A percentile compares a stretch with the other conserved stretches of the same genome.
These are phyloP conservation scores for Tragelaphus eurycerus DNA, from an alignment of 2,797 vertebrate species.

Conservation along the genomic window DNA sequence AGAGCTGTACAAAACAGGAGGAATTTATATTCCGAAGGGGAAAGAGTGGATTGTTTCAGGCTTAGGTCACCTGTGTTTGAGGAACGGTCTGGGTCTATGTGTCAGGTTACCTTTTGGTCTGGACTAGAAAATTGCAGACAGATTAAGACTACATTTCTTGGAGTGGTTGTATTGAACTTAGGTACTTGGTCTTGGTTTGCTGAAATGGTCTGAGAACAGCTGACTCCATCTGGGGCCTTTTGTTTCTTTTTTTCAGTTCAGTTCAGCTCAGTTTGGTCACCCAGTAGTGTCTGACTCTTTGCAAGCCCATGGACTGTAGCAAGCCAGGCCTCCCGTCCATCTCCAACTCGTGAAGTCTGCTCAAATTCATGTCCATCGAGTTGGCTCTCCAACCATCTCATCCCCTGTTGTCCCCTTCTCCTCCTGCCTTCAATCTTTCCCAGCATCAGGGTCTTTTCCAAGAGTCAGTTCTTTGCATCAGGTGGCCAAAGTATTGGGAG, in stretches of 20 bases:
- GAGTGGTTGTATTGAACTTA: background rate
- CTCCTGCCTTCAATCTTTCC: no score
- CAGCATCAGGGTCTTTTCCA: no score
- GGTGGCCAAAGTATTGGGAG: no score
- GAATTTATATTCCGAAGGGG: accelerated
- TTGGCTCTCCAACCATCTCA: accelerated
- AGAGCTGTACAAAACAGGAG: background rate
- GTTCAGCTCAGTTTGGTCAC: background rate
- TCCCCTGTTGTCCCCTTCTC: no score
- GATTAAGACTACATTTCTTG: background rate
- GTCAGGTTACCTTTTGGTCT: background rate
- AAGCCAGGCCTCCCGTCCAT: background rate
- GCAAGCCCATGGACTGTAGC: background rate
- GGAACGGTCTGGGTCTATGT: background rate
- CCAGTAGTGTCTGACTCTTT: background rate
- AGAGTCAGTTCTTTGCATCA: no score
- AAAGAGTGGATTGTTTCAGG: background rate
- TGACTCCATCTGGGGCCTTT: background rate
- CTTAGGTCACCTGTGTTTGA: background rate
- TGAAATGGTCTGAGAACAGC: background rate
- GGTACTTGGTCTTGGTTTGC: background rate
- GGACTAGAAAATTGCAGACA: background rate
- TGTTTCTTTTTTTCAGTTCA: background rate
- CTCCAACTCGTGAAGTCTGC: accelerated
- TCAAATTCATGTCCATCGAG: no score